These are phyloP conservation scores for Diorhabda sublineata DNA, from an alignment of 1,140 invertebrate species.

Conservation along the genomic window DNA sequence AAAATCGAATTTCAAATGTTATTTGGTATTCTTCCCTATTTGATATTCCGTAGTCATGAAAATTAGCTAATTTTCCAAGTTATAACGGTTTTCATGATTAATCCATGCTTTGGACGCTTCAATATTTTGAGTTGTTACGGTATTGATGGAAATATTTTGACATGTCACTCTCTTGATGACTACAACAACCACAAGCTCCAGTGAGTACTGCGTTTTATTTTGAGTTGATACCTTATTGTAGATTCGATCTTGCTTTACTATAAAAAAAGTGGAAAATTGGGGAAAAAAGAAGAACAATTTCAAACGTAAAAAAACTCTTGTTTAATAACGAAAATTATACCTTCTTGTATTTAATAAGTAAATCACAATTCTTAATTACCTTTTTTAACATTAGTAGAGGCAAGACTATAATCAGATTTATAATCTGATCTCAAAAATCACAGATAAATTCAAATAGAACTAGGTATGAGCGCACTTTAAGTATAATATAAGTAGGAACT, in stretches of 20 bases:
- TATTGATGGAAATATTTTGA: constrained; percentile 12
- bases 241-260: not conserved
- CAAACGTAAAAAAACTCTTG: too few relatives aligned
- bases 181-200: not conserved
- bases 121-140: constrained; percentile 6
- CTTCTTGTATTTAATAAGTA: constrained; percentile 5
- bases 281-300: too few relatives aligned
- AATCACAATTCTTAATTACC: not conserved
- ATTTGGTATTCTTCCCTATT: not conserved
- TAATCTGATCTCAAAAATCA: not conserved
- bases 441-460: not conserved
- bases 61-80: constrained; percentile 5
- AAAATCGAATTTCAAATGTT: constrained; percentile 1
- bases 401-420: not conserved
- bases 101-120: not conserved
- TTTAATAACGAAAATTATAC: not conserved
- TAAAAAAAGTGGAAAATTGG: not conserved
- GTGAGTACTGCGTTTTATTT: not conserved
- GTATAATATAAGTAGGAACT: not conserved
- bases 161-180: constrained; percentile 8
- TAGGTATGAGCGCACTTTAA: not conserved
- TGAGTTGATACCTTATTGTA: constrained; percentile 6
- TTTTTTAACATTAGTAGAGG: not conserved
- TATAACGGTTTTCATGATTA: constrained; percentile 5
- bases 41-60: not conserved